phyloP scores from a whole-genome alignment of 2,888 invertebrate species.

The Tolmerus cingulatus region DNA sequence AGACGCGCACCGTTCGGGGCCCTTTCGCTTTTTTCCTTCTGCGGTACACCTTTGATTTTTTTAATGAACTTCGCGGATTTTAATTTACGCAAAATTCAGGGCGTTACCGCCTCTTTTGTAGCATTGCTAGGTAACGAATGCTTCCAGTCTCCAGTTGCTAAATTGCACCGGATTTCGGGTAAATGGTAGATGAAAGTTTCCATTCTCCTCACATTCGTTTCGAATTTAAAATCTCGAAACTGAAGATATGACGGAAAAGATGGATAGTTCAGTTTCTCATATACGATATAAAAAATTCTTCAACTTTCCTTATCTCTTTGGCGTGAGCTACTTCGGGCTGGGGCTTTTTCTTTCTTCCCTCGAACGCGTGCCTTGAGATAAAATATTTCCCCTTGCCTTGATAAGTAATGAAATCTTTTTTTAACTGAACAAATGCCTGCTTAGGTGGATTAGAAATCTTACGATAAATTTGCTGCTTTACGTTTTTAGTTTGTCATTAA shows the following conservation, averaged over 20 bases:
- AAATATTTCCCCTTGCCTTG: neutral
- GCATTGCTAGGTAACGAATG: neutral
- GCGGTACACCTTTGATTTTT: conserved; percentile 14
- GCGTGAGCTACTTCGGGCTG: neutral
- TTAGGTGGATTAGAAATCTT: neutral
- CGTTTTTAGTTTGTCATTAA: neutral
- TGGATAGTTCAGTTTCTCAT: neutral
- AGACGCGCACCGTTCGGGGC: neutral
- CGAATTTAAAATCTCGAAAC: neutral
- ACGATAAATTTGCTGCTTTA: neutral
- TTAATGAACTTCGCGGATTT: conserved; percentile 31
- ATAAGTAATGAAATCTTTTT: neutral
- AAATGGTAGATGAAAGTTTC: neutral
- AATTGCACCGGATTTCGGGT: neutral
- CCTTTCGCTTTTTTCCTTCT: neutral
- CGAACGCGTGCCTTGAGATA: neutral
- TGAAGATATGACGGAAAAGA: neutral
- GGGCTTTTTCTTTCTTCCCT: neutral
- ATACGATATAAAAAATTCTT: neutral
- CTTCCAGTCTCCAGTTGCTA: neutral
- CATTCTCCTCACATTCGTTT: neutral
- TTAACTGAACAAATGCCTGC: neutral
- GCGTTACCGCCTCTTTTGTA: conserved; percentile 23
- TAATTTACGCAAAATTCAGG: conserved; percentile 35
- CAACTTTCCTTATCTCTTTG: neutral